phyloP scores from a whole-genome alignment of 1,140 invertebrate species.

The Vanessa tameamea region DNA sequence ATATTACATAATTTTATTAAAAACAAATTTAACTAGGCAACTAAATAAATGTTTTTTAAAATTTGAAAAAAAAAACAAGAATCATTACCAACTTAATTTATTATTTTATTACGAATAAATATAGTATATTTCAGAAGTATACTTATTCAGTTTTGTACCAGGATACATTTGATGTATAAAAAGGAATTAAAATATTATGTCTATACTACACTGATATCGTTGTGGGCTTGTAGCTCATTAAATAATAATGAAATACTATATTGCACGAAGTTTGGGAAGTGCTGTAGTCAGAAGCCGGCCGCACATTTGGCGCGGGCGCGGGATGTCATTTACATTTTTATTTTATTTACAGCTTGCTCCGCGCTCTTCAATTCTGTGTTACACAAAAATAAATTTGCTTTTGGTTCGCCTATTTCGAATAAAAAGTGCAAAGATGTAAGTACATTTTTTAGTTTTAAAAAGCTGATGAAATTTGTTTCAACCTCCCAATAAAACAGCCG shows the following conservation, averaged over 20 bases:
- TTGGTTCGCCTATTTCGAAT: constrained; percentile 27
- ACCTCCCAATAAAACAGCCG: background rate
- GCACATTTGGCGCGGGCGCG: constrained; percentile 42
- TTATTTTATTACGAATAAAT: no score
- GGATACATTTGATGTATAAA: no score
- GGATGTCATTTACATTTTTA: constrained; percentile 69
- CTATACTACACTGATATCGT: no score
- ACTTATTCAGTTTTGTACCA: no score
- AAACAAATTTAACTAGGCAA: no score
- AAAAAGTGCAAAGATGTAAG: constrained; percentile 31
- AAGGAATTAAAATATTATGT: no score
- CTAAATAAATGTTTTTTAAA: no score
- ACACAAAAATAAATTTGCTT: constrained; percentile 46
- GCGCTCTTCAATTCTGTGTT: constrained; percentile 41
- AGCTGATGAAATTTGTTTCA: constrained; percentile 27
- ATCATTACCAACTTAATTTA: no score
- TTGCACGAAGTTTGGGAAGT: constrained; percentile 19
- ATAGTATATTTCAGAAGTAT: no score
- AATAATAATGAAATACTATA: constrained; percentile 12
- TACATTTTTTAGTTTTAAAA: constrained; percentile 28
- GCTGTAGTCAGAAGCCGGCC: constrained; percentile 28
- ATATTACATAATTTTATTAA: no score
- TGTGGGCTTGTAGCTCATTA: background rate
- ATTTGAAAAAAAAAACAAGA: no score
- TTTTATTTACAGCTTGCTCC: constrained; percentile 65